These are phyloP conservation scores for Amphiprion ocellaris DNA, from an alignment of 2,113 vertebrate genomes.

Conservation along the genomic window DNA sequence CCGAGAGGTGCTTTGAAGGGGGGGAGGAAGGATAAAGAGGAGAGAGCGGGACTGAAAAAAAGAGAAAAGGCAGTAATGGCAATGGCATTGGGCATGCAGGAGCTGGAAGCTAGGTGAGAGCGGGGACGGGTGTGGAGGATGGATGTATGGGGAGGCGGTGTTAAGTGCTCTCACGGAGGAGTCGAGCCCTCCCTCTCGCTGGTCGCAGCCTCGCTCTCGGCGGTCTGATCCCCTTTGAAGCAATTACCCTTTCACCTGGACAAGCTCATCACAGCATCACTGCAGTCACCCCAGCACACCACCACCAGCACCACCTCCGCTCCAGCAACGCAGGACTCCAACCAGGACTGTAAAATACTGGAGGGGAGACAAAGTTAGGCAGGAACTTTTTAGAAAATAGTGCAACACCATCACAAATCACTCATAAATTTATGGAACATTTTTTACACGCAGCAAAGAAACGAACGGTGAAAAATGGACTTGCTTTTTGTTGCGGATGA, in stretches of 20 bases:
- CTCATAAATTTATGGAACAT: not conserved
- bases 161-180: slow-evolving; percentile 81
- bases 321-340: slow-evolving; percentile 12
- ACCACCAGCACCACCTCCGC: slow-evolving; percentile 24
- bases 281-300: slow-evolving; percentile 35
- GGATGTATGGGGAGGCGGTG: slow-evolving; percentile 64
- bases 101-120: slow-evolving; percentile 64
- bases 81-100: slow-evolving; percentile 72
- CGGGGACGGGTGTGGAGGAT: slow-evolving; percentile 54
- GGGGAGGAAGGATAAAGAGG: slow-evolving; percentile 40
- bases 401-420: not conserved
- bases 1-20: slow-evolving; percentile 82
- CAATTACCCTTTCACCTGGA: slow-evolving; percentile 94
- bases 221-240: slow-evolving; percentile 91
- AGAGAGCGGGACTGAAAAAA: slow-evolving; percentile 23
- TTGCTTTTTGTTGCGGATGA: too few species aligned
- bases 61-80: slow-evolving; percentile 63
- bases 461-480: too few species aligned
- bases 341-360: slow-evolving; percentile 7
- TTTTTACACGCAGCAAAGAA: not conserved
- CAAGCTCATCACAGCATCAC: slow-evolving; percentile 81
- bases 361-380: slow-evolving; percentile 3
- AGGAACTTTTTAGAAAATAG: not conserved
- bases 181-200: slow-evolving; percentile 73
- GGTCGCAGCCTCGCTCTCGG: slow-evolving; percentile 72